A percentile compares a stretch with the other conserved stretches of the same genome.
These are phyloP conservation scores for Odobenus rosmarus DNA, from an alignment of 2,113 vertebrate genomes.

Conservation along the genomic window DNA sequence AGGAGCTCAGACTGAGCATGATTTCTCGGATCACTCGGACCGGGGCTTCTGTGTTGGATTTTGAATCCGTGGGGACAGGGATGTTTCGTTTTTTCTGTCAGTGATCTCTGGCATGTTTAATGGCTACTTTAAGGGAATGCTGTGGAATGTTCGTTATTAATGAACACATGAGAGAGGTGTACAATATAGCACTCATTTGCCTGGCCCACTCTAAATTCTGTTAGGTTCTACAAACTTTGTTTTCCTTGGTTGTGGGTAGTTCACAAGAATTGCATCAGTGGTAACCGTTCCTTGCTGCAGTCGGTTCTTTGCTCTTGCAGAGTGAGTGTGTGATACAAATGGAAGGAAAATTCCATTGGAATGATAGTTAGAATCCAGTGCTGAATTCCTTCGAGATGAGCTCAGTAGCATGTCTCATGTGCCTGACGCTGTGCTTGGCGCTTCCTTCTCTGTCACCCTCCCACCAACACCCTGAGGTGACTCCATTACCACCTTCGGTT, in stretches of 20 bases:
- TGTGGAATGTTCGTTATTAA: neutral
- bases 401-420: accelerated
- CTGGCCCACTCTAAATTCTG: neutral
- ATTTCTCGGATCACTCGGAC: neutral
- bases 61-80: neutral
- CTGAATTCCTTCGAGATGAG: accelerated
- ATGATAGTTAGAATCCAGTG: neutral
- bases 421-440: neutral
- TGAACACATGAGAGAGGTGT: neutral
- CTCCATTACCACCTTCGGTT: accelerated
- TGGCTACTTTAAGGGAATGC: neutral
- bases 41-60: neutral
- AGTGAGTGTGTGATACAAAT: neutral
- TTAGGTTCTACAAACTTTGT: neutral
- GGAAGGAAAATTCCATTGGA: neutral
- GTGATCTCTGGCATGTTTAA: neutral
- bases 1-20: neutral
- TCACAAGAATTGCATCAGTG: neutral
- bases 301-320: neutral
- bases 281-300: neutral
- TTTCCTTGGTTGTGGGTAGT: neutral
- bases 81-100: neutral
- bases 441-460: neutral
- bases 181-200: neutral
- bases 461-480: accelerated